phyloP scores from a whole-genome alignment of 2,888 invertebrate genomes.

The Cactoblastis cactorum region DNA sequence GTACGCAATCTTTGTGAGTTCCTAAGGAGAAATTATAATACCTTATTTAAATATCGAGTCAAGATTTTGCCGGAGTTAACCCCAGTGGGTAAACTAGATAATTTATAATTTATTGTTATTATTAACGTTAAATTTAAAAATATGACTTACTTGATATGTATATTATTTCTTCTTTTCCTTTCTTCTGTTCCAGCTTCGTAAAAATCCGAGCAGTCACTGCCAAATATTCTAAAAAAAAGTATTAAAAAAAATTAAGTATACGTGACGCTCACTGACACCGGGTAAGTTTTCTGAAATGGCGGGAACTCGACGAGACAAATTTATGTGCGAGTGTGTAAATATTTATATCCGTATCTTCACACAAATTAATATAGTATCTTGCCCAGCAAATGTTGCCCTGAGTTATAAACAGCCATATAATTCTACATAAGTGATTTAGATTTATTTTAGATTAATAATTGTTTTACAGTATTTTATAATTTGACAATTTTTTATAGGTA shows the following conservation, averaged over 20 bases:
- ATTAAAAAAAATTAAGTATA: conserved; percentile 11
- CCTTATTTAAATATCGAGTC: too few species aligned
- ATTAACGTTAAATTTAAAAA: background rate
- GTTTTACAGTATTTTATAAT: too few species aligned
- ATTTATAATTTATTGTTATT: too few species aligned
- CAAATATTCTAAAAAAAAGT: conserved; percentile 56
- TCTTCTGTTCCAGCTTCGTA: conserved; percentile 69
- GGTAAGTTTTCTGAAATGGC: background rate
- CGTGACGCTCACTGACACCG: background rate
- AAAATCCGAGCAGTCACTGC: conserved; percentile 59
- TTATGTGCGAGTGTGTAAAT: background rate
- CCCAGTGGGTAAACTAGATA: too few species aligned
- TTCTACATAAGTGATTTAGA: too few species aligned
- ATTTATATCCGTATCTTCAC: background rate
- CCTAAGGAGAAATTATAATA: too few species aligned
- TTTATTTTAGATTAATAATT: too few species aligned
- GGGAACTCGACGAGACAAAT: background rate
- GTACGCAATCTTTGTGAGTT: background rate
- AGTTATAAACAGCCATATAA: too few species aligned
- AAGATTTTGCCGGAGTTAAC: too few species aligned
- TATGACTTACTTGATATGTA: conserved; percentile 33
- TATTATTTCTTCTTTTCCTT: conserved; percentile 28
- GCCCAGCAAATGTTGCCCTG: too few species aligned
- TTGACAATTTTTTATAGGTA: too few species aligned
- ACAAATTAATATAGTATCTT: too few species aligned